These are phyloP conservation scores for Lepidurus packardi DNA, from an alignment of 1,140 invertebrate species.

Conservation along the genomic window DNA sequence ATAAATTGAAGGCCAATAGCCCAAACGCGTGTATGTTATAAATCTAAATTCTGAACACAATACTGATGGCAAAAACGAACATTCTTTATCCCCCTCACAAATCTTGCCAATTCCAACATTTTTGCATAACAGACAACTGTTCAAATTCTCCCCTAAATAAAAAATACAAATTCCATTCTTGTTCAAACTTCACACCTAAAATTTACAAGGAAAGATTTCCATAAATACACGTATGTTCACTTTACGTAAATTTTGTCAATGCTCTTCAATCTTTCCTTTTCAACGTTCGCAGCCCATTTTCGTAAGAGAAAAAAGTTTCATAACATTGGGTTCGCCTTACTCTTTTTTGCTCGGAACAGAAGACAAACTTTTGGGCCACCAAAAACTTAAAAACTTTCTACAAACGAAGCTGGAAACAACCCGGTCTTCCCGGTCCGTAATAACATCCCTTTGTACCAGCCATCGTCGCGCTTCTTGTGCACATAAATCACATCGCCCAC, in stretches of 20 bases:
- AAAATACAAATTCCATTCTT: too few species aligned
- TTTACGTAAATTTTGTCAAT: too few species aligned
- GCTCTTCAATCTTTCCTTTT: too few species aligned
- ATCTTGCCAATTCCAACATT: neutral
- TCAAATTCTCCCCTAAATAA: too few species aligned
- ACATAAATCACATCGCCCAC: slow-evolving; percentile 87
- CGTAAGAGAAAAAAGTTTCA: too few species aligned
- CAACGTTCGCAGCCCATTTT: too few species aligned
- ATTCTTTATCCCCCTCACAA: neutral
- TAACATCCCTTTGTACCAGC: slow-evolving; percentile 90
- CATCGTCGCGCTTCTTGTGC: slow-evolving; percentile 85
- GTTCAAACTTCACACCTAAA: too few species aligned
- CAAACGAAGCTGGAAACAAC: slow-evolving; percentile 89
- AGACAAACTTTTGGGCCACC: too few species aligned
- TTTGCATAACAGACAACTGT: neutral
- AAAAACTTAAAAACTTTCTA: slow-evolving; percentile 59
- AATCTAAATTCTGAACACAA: neutral
- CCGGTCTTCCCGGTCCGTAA: slow-evolving; percentile 83
- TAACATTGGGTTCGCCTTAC: too few species aligned
- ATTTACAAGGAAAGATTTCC: too few species aligned
- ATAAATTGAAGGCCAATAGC: neutral
- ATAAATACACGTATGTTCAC: too few species aligned
- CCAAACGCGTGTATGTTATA: neutral
- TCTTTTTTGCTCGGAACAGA: too few species aligned
- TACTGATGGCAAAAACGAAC: slow-evolving; percentile 11